Conservation (phyloP, 1,140 invertebrate genomes). For the Drosophila truncata region DNA sequence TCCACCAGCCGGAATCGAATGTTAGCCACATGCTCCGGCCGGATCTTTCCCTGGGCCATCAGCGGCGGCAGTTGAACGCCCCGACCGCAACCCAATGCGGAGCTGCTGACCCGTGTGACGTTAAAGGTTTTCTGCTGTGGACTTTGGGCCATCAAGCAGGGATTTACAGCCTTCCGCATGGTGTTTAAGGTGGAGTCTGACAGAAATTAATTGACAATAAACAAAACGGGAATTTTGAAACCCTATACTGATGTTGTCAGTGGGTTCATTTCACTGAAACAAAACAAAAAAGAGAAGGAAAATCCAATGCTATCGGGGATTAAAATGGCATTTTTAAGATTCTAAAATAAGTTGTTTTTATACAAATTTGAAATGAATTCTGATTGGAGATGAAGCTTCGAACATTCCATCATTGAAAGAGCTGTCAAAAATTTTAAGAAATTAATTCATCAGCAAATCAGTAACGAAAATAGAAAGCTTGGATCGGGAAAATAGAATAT, state of each 20-base stretch:
- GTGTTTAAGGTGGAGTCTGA: neutral
- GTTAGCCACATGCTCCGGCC: conserved; percentile 23
- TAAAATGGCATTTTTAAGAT: neutral
- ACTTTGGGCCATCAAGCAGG: neutral
- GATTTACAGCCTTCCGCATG: neutral
- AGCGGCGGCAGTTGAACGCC: conserved; percentile 40
- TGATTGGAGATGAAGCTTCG: no score
- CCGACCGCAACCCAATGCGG: neutral
- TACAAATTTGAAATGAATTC: neutral
- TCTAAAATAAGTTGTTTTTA: neutral
- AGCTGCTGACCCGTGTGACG: conserved; percentile 14
- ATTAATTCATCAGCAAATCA: neutral
- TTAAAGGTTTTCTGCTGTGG: neutral
- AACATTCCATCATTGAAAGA: no score
- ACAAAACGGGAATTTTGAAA: conserved; percentile 5
- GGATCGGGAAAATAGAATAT: neutral
- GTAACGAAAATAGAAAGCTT: neutral
- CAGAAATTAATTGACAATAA: conserved; percentile 3
- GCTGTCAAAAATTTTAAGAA: neutral
- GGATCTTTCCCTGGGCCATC: conserved; percentile 8
- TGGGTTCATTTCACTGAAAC: neutral
- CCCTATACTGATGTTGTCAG: neutral
- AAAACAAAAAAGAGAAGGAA: no score
- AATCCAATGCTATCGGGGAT: neutral
- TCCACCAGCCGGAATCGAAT: conserved; percentile 25